Conservation (phyloP, 2,888 invertebrate genomes). For the Leptinotarsa juncta region DNA sequence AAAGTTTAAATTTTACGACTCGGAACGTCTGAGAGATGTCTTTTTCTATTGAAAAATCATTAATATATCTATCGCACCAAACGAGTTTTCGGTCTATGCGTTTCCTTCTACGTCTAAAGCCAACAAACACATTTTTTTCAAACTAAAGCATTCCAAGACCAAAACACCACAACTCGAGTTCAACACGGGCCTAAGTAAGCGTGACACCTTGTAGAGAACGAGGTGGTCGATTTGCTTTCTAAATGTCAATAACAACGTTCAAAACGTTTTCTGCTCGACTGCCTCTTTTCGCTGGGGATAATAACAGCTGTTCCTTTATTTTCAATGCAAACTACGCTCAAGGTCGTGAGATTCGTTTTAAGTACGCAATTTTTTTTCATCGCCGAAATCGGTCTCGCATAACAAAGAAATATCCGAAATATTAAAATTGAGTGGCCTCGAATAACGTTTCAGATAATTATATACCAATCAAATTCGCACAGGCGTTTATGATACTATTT, state of each 20-base stretch:
- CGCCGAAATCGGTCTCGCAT: not conserved
- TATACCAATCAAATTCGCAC: not conserved
- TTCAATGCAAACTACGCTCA: constrained; percentile 24
- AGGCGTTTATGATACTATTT: no score
- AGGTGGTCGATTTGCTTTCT: constrained; percentile 13
- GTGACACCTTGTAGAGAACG: not conserved
- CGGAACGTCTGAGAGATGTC: no score
- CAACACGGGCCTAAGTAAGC: not conserved
- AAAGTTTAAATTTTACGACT: no score
- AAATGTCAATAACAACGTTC: constrained; percentile 21
- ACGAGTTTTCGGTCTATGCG: no score
- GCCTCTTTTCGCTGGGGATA: constrained; percentile 15
- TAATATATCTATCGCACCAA: no score
- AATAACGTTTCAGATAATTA: not conserved
- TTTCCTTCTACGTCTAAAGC: no score
- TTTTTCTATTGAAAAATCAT: no score
- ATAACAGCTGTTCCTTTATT: constrained; percentile 23
- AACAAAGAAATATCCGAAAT: not conserved
- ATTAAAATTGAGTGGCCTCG: not conserved
- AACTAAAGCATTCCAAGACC: no score
- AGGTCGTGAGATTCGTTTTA: constrained; percentile 6
- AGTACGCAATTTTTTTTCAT: constrained; percentile 18
- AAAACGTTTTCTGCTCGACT: constrained; percentile 3
- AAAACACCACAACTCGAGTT: no score
- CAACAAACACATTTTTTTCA: no score